Percentiles rank a stretch among this genome's conserved stretches.
phyloP scores from a whole-genome alignment of 2,888 invertebrate species.

The Alentia gelatinosa region DNA sequence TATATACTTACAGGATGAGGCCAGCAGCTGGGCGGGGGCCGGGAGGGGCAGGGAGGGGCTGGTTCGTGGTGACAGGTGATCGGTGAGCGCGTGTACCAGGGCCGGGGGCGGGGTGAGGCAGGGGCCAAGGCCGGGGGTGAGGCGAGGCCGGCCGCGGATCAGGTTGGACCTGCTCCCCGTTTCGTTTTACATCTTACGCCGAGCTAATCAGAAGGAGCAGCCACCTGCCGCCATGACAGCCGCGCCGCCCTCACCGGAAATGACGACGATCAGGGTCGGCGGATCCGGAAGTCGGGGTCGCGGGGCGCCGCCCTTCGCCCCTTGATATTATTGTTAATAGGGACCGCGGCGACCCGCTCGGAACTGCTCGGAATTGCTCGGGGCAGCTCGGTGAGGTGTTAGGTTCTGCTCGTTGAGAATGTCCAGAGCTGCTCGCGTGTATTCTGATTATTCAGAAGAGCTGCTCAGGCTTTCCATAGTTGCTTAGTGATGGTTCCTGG shows the following conservation, averaged over 20 bases:
- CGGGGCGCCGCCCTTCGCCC: not conserved
- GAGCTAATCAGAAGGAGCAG: not conserved
- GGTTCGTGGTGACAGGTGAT: too few relatives aligned
- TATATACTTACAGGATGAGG: too few relatives aligned
- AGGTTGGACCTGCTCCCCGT: not conserved
- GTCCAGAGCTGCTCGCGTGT: too few relatives aligned
- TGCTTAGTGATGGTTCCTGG: too few relatives aligned
- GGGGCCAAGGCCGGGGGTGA: not conserved
- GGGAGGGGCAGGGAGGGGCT: too few relatives aligned
- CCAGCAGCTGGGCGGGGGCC: too few relatives aligned
- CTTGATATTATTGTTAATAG: constrained; percentile 26
- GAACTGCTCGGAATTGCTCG: not conserved
- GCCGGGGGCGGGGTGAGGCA: not conserved
- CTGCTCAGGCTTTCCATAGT: too few relatives aligned
- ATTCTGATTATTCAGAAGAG: too few relatives aligned
- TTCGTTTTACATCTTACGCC: constrained; percentile 19
- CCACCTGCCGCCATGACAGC: not conserved
- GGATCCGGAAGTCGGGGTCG: not conserved
- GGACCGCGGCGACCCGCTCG: not conserved
- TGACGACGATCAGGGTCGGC: not conserved
- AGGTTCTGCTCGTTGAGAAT: too few relatives aligned
- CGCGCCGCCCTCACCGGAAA: not conserved
- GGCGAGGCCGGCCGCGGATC: not conserved
- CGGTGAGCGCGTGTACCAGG: too few relatives aligned
- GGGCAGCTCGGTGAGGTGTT: not conserved